phyloP scores from a whole-genome alignment of 2,888 invertebrate species.

The Creontiades dilutus region DNA sequence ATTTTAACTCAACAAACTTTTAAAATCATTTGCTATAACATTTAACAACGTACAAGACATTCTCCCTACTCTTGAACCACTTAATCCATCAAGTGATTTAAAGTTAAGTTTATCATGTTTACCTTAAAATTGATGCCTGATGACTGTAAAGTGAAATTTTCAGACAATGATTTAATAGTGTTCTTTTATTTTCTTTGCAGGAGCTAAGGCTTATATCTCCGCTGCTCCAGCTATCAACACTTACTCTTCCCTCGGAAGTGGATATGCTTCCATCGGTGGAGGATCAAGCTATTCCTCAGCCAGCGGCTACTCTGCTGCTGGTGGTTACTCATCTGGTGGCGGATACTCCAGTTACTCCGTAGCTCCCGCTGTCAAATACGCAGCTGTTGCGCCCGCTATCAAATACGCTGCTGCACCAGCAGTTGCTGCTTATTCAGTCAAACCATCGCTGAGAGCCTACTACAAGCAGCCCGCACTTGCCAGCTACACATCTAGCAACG shows the following conservation, averaged over 20 bases:
- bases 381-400: slow-evolving; percentile 54
- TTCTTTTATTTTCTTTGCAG: slow-evolving; percentile 6
- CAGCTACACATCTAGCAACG: slow-evolving; percentile 77
- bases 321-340: slow-evolving; percentile 45
- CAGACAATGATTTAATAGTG: too few relatives aligned
- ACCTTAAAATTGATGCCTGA: too few relatives aligned
- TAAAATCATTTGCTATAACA: too few relatives aligned
- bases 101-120: too few relatives aligned
- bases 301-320: slow-evolving; percentile 55
- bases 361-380: slow-evolving; percentile 53
- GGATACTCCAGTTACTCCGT: slow-evolving; percentile 63
- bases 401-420: slow-evolving; percentile 75
- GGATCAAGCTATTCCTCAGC: slow-evolving; percentile 52
- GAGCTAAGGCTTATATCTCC: slow-evolving; percentile 57
- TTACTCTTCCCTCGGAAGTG: slow-evolving; percentile 58
- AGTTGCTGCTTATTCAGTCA: slow-evolving; percentile 78
- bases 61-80: too few relatives aligned
- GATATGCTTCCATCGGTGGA: slow-evolving; percentile 59
- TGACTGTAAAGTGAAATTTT: too few relatives aligned
- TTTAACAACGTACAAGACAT: too few relatives aligned
- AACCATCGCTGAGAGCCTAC: slow-evolving; percentile 75
- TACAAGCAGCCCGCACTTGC: slow-evolving; percentile 72
- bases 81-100: too few relatives aligned
- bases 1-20: too few relatives aligned
- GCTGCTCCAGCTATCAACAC: slow-evolving; percentile 63